Percentiles rank a stretch among this genome's conserved stretches.
Conservation (phyloP, 2,113 vertebrate genomes). For the Aplodontia rufa region DNA sequence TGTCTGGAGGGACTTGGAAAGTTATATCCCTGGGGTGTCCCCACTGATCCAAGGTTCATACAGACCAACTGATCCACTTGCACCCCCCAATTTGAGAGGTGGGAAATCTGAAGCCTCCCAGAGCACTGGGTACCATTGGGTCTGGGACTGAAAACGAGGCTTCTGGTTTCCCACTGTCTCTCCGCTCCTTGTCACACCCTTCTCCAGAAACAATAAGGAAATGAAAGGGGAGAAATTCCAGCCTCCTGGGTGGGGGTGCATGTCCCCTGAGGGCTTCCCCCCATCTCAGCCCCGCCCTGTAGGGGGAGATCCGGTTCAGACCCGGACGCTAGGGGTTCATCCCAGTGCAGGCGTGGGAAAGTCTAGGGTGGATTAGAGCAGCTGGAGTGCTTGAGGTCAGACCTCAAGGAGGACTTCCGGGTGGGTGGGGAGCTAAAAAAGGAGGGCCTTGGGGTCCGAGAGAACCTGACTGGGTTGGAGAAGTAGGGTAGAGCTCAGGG, state of each 20-base stretch:
- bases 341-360: slow-evolving; percentile 75
- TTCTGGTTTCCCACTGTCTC: background rate
- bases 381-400: slow-evolving; percentile 66
- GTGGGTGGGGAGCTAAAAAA: slow-evolving; percentile 63
- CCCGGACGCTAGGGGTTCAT: slow-evolving; percentile 76
- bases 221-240: slow-evolving; percentile 70
- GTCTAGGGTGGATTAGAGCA: slow-evolving; percentile 67
- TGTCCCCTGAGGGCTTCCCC: slow-evolving; percentile 61
- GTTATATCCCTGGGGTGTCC: background rate
- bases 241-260: slow-evolving; percentile 62
- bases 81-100: background rate
- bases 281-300: slow-evolving; percentile 65
- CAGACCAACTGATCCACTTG: background rate
- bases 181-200: slow-evolving; percentile 16
- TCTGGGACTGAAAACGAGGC: background rate
- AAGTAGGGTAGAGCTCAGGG: background rate
- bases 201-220: slow-evolving; percentile 74
- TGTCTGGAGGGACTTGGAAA: background rate
- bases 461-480: background rate
- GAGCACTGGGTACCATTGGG: background rate
- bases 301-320: slow-evolving; percentile 77
- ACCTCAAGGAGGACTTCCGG: slow-evolving; percentile 71
- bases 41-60: background rate
- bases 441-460: background rate
- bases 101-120: background rate